phyloP scores from a whole-genome alignment of 2,888 invertebrate species.

The Stenchaetothrips biformis region DNA sequence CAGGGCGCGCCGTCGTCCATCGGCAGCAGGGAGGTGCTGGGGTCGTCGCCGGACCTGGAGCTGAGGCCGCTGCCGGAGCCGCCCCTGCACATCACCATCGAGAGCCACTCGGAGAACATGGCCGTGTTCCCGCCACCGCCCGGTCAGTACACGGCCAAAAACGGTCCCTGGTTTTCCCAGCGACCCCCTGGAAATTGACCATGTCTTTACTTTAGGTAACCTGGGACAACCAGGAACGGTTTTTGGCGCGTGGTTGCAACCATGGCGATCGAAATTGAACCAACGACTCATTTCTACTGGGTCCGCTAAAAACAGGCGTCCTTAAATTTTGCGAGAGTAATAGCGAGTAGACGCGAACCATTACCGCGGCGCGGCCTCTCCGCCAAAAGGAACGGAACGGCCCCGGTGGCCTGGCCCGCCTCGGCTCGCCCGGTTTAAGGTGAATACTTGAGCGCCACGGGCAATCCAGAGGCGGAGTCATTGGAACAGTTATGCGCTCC shows the following conservation, averaged over 20 bases:
- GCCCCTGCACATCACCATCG: constrained; percentile 51
- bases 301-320: no score
- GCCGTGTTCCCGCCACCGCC: constrained; percentile 51
- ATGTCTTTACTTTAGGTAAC: no score
- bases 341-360: neutral
- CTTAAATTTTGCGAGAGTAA: no score
- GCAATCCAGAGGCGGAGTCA: neutral
- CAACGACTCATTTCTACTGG: no score
- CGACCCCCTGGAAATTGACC: no score
- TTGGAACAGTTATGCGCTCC: constrained; percentile 18
- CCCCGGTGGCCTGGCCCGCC: neutral
- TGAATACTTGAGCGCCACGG: constrained; percentile 2
- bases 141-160: constrained; percentile 25
- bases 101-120: constrained; percentile 45
- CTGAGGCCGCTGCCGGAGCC: constrained; percentile 43
- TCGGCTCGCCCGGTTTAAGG: neutral
- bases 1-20: constrained; percentile 52
- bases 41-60: constrained; percentile 58
- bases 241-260: no score
- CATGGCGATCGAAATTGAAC: no score
- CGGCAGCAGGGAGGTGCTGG: constrained; percentile 60
- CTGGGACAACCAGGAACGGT: no score
- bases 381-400: neutral
- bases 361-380: neutral
- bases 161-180: no score